Evolutionary conservation across 2,888 invertebrate genomes (phyloP), one percentile per base, ranked within the genome.

Genomic region (Agriopis marginaria): DNA sequence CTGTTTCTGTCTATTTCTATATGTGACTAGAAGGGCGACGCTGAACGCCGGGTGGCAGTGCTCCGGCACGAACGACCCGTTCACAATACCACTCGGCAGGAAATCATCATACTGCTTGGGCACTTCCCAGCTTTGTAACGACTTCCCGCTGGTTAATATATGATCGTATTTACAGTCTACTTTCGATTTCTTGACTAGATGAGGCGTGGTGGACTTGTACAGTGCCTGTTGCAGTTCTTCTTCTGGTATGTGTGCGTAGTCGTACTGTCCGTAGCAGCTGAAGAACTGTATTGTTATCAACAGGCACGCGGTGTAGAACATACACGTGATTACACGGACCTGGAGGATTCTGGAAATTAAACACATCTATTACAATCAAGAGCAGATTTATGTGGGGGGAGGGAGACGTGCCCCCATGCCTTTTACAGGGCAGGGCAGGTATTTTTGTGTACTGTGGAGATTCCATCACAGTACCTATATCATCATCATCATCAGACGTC

Each of bases 21-120:
- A 96, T 0, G 98, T 98, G 63, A 99, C 95, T 75, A 99, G 95
- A 50, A 98, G 94, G 40, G 98, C 98, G 32, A 97, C 96, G 82
- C 97, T 97, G 82, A 95, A 95, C 32, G 85, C 71, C 0, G 94
- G 90, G 42, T 84, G 88, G 75, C 94, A 94, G 47, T 86, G 78
- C 8, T 80, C 79, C 0, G 94, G 94, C 6, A 77, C 63, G 55
- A 83, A 92, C 58, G 86, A 89, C 0, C 92, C 93, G 68, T 91
- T 90, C 7, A 76, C 76, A n/a, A 91, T 78, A 0, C 86, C 86
- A 17, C 71, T 80, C 0, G 86, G 82, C 12, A 79, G 74, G 65
- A 88, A 88, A 11, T 87, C 84, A 70, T 87, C 80, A 70, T 76
- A 81, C 8, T 80, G 82, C 50, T 70, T 80, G 0, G 79, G 83